Evolutionary conservation across 2,888 invertebrate species (phyloP), one percentile per base, ranked within the genome.

Genomic region (Neuroscelio doddi): DNA sequence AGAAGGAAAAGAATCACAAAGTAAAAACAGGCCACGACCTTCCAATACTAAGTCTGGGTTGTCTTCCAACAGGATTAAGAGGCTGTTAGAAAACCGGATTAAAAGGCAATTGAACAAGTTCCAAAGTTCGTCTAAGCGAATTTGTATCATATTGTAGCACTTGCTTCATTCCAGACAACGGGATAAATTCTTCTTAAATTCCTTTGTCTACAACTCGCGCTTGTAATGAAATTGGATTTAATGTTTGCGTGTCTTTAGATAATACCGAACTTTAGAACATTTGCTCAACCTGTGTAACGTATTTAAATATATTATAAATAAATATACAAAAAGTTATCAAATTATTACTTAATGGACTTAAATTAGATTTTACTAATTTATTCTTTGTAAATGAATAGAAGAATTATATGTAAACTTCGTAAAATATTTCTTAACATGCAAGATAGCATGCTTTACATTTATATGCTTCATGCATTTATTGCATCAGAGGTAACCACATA

Each of bases 71-170:
- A 27, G 58, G 57, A 67, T 67, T 67, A 59, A 63, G 55, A 55
- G 56, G 56, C 56, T 59, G 59, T 63, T 67, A 59, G 52, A 58
- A 63, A 67, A 67, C 63, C 58, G 59, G 67, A 67, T 67, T 64
- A 64, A 67, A 64, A 67, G 67, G 50, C 67, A 64, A 64, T 67
- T 63, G 63, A 67, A 67, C 63, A 64, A 67, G 56, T 67, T 67
- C 63, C 56, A 67, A 67, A 63, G n/a, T 59, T 67, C 59, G 63
- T 61, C 63, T 58, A 44, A 58, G 59, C 51, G 63, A 67, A 67
- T 67, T 63, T 64, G 56, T 67, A 67, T 67, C 67, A 67, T 64
- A 67, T 64, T 67, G 63, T 56, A 67, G 63, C 52, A 57, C 59
- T 63, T 42, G 63, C 56, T 55, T 47, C 63, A 30, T 59, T 50